Conservation (phyloP, 2,888 invertebrate genomes). For the Phortica okadai region DNA sequence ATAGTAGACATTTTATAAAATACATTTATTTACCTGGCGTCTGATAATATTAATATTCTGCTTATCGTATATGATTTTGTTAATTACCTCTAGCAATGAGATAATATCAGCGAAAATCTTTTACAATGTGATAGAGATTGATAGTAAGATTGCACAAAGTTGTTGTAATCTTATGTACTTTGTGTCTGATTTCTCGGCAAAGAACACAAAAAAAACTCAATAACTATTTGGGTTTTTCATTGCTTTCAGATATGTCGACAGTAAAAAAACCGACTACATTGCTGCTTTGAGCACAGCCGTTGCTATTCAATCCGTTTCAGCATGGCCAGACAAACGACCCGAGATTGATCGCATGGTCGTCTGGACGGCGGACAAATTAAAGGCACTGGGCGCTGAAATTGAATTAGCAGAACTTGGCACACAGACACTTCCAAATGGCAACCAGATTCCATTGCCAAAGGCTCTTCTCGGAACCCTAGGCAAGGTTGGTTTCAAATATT, state of each 20-base stretch:
- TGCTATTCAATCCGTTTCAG: constrained; percentile 96
- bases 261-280: constrained; percentile 86
- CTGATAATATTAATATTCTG: no score
- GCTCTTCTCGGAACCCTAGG: constrained; percentile 89
- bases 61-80: no score
- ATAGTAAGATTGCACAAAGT: no score
- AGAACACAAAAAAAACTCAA: no score
- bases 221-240: no score
- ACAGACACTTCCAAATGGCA: constrained; percentile 84
- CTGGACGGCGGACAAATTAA: constrained; percentile 85
- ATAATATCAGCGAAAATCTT: no score
- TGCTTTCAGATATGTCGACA: constrained; percentile 80
- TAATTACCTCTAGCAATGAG: no score
- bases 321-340: constrained; percentile 87
- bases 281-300: constrained; percentile 89
- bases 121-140: no score
- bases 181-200: no score
- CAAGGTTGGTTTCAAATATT: constrained; percentile 63
- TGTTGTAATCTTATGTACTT: no score
- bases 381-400: constrained; percentile 83
- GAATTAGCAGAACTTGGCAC: constrained; percentile 87
- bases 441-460: constrained; percentile 87
- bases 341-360: constrained; percentile 91
- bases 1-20: no score
- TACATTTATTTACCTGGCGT: no score